These are phyloP conservation scores for Frieseomelitta varia DNA, from an alignment of 1,140 invertebrate species.

Conservation along the genomic window DNA sequence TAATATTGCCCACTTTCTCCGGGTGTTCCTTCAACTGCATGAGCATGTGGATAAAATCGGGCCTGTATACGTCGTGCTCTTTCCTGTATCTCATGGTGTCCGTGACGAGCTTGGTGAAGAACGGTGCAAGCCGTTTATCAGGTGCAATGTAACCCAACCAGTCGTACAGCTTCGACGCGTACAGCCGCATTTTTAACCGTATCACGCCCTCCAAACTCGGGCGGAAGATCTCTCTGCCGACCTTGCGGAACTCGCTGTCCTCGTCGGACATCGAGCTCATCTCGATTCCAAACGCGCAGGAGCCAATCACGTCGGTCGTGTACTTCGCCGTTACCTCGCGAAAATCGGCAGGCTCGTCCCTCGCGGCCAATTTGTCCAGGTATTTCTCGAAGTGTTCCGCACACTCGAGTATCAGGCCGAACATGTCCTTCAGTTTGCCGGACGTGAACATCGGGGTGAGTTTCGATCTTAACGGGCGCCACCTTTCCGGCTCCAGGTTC, in stretches of 20 bases:
- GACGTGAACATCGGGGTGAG: slow-evolving; percentile 74
- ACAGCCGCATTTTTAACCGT: slow-evolving; percentile 26
- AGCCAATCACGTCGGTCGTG: slow-evolving; percentile 83
- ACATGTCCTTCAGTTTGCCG: slow-evolving; percentile 72
- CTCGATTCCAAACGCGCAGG: slow-evolving; percentile 70
- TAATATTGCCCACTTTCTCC: slow-evolving; percentile 45
- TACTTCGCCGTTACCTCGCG: slow-evolving; percentile 80
- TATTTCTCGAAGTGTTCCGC: slow-evolving; percentile 75
- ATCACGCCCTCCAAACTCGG: slow-evolving; percentile 27
- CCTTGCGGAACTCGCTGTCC: slow-evolving; percentile 78
- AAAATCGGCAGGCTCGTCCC: slow-evolving; percentile 75
- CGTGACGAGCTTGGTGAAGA: not conserved
- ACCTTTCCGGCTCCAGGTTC: slow-evolving; percentile 72
- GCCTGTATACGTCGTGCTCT: not conserved
- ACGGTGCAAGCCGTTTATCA: not conserved
- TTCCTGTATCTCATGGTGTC: not conserved
- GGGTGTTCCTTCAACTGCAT: slow-evolving; percentile 77
- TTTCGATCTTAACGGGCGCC: slow-evolving; percentile 81
- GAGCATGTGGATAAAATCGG: slow-evolving; percentile 80
- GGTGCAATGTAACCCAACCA: not conserved
- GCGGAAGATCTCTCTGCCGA: slow-evolving; percentile 72
- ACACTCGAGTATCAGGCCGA: slow-evolving; percentile 65
- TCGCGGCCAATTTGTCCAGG: slow-evolving; percentile 65
- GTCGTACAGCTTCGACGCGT: not conserved
- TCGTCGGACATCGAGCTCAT: slow-evolving; percentile 79